Conservation (phyloP, 2,888 invertebrate species). For the Adineta ricciae region DNA sequence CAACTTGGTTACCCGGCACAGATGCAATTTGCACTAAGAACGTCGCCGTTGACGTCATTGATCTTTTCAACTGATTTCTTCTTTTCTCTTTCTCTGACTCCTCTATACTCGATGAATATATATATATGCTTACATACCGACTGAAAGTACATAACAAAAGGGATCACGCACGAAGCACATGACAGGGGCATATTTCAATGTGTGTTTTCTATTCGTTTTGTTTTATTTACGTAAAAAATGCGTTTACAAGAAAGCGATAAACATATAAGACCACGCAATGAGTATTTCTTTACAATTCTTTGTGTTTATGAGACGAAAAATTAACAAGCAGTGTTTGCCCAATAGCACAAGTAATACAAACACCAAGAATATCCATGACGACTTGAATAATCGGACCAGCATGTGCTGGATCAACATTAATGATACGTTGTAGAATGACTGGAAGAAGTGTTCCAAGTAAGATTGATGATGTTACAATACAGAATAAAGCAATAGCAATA, state of each 20-base stretch:
- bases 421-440: neutral
- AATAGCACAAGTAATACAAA: neutral
- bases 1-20: neutral
- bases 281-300: neutral
- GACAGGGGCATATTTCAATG: neutral
- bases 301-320: neutral
- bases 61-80: neutral
- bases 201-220: neutral
- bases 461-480: neutral
- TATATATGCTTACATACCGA: neutral
- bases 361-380: neutral
- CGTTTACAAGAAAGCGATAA: no score
- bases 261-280: no score
- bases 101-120: neutral
- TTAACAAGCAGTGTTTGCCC: neutral
- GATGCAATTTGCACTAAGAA: neutral
- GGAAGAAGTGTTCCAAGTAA: neutral
- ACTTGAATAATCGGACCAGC: neutral
- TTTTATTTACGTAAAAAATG: neutral
- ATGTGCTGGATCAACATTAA: neutral
- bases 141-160: neutral
- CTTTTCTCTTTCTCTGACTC: neutral
- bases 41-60: neutral
- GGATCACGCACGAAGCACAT: neutral
- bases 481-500: neutral